Evolutionary conservation across 53 echinoderm and acorn worm genomes (phyloP), one percentile per base, ranked within the genome.

Genomic region (Actinopyga echinites): DNA sequence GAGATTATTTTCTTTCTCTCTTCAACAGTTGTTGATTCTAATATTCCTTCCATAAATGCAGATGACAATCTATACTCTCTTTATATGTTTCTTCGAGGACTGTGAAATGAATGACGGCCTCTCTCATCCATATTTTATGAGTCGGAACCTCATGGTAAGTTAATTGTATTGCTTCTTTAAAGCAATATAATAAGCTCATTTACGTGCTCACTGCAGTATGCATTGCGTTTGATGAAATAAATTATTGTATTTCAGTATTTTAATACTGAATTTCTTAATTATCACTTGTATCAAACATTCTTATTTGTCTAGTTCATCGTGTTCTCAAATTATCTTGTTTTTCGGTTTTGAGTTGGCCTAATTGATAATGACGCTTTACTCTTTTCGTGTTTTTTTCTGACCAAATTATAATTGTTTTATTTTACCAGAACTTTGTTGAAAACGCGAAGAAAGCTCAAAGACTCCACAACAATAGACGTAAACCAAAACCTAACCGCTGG

Each of bases 61-160:
- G 96, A 95, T 95, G 96, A 83, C 92, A 5, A 95, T 93, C 53
- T 93, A 95, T 54, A 95, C 96, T 5, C 75, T 95, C 9, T 93
- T 95, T 75, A 78, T 95, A 49, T 95, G 96, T 85, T 95, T 95
- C 86, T 95, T 93, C 64, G 96, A 95, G 58, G 96, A 95, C 68
- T 91, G 93, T 64, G 91, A 95, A 20, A 82, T 86, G 17, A 95
- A 95, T 66, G 96, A 95, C 44, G 96, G 96, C 1, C 43, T 93
- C 30, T 28, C 34, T 5, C 93, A 87, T 58, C 96, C 93, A 0
- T 95, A 95, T 63, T 95, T 35, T 80, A 95, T 95, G 96, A 95
- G 96, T 87, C 90, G 69, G 62, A 52, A 93, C 36, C 88, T 95
- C 13, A 95, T 95, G 96, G 96, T 95, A 90, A 80, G 83, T 53